Conservation (phyloP, 2,797 vertebrate genomes). For the Gymnopithys bicolor region DNA sequence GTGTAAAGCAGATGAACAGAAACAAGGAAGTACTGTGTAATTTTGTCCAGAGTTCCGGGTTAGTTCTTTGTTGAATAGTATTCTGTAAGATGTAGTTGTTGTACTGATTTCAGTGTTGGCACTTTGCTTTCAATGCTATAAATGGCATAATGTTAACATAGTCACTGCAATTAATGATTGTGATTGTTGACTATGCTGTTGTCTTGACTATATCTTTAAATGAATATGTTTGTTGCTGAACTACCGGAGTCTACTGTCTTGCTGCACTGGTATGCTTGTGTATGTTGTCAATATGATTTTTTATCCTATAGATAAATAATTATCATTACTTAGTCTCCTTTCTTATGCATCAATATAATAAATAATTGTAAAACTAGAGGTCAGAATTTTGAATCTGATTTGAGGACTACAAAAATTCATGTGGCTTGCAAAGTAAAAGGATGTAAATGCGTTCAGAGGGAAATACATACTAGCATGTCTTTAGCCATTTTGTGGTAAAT, state of each 20-base stretch:
- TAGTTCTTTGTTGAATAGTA: neutral
- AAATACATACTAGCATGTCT: neutral
- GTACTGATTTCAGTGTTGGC: neutral
- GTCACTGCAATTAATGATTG: neutral
- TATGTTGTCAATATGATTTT: neutral
- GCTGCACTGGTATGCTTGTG: fast-evolving
- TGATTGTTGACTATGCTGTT: neutral
- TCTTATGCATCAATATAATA: neutral
- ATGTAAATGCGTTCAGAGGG: neutral
- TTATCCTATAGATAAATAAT: neutral
- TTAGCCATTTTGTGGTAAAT: neutral
- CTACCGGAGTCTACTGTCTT: neutral
- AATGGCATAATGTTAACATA: neutral
- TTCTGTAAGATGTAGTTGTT: neutral
- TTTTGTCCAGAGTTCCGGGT: neutral
- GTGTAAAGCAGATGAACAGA: neutral
- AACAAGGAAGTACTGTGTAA: neutral
- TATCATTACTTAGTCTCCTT: neutral
- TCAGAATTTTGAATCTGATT: neutral
- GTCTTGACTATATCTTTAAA: neutral
- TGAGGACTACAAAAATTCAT: neutral
- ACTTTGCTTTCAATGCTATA: neutral
- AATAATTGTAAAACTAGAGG: neutral
- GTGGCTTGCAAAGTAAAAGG: neutral
- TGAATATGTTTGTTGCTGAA: fast-evolving